Evolutionary conservation across 1,140 invertebrate genomes (phyloP), one percentile per base, ranked within the genome.

Genomic region (Cephus cinctus): DNA sequence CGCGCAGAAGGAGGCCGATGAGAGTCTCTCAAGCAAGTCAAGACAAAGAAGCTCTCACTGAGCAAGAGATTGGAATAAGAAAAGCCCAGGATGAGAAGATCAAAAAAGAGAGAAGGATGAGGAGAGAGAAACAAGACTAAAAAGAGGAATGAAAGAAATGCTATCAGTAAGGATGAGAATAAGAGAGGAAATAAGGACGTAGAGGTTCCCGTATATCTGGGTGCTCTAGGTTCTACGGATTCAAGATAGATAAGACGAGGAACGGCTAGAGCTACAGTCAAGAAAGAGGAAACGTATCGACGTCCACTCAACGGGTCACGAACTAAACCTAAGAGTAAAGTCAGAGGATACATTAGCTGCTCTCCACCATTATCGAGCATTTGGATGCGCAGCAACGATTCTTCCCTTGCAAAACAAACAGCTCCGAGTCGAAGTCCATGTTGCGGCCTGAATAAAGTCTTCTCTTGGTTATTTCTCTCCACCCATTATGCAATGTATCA

Each of bases 321-420:
- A 58, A 53, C 57, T 19, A n/a, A 25, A 19, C 27, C 27, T 30
- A 16, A 27, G 40, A 40, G 38, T 2, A 11, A 21, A 27, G 41
- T 25, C 35, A 54, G 44, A 47, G 46, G 46, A 47, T 52, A 45
- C 51, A 45, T 55, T 42, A 52, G 44, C 36, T 38, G 48, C 42
- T 25, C 34, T 30, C 36, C 34, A 41, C 31, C 21, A 31, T 41
- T 18, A 49, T 51, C 40, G 46, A 39, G 42, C 18, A 63, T 63
- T 59, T 56, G 38, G 51, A 64, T 64, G 52, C 55, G 35, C 36
- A 39, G 11, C 57, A 36, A 34, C 44, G 56, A 42, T 58, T 61
- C 53, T 50, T 47, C 50, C 55, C 58, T 63, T 53, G 54, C 53
- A 36, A 56, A 63, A 63, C 61, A 65, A 65, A 63, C 58, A 63